Percentiles rank a stretch among this genome's conserved stretches.
phyloP scores from a whole-genome alignment of 2,113 vertebrate species.

The Xiphophorus couchianus region DNA sequence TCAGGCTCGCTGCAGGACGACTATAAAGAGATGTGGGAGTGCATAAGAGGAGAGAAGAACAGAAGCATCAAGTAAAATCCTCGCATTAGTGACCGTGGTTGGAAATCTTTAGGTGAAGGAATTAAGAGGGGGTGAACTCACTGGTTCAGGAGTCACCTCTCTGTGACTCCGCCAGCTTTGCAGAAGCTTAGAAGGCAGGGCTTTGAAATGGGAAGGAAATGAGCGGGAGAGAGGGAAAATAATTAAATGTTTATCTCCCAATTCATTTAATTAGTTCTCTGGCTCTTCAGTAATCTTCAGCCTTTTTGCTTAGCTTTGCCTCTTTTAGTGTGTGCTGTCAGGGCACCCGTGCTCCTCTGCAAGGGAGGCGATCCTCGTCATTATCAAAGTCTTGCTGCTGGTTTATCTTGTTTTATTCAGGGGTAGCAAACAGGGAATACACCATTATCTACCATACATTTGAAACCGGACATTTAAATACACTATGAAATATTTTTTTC shows the following conservation, averaged over 20 bases:
- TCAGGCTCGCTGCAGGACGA: constrained; percentile 34
- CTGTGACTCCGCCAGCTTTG: constrained; percentile 22
- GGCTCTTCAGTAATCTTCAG: constrained; percentile 66
- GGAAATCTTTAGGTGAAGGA: constrained; percentile 17
- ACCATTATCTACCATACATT: background rate
- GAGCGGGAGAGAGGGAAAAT: constrained; percentile 55
- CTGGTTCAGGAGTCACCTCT: constrained; percentile 27
- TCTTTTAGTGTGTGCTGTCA: constrained; percentile 52
- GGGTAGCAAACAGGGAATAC: background rate
- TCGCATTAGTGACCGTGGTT: background rate
- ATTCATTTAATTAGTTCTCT: constrained; percentile 74
- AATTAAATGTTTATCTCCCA: constrained; percentile 74
- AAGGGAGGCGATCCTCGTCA: constrained; percentile 31
- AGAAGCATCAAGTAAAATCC: constrained; percentile 12
- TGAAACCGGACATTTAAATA: background rate
- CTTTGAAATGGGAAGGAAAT: constrained; percentile 52
- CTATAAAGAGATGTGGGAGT: constrained; percentile 6
- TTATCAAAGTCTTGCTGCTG: constrained; percentile 45
- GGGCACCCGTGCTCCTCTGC: constrained; percentile 49
- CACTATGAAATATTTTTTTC: too few species aligned
- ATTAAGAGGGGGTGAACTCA: constrained; percentile 3
- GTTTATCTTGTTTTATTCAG: constrained; percentile 49
- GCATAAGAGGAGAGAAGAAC: background rate
- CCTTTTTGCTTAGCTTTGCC: constrained; percentile 66
- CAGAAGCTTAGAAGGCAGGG: constrained; percentile 32